Evolutionary conservation across 2,797 vertebrate species (phyloP), one percentile per base, ranked within the genome.

Genomic region (Caiman crocodilus): DNA sequence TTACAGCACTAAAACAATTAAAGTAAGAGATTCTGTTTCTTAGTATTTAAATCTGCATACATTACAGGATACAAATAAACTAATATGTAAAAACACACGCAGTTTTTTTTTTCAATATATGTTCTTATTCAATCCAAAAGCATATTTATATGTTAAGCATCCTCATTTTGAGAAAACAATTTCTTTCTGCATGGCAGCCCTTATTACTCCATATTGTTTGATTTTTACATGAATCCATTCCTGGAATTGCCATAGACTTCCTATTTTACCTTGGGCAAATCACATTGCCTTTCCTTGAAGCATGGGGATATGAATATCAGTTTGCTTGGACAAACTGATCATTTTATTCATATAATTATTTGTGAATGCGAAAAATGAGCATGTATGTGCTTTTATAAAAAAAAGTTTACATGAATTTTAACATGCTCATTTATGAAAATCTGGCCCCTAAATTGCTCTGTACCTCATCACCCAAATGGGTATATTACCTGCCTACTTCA

Each of bases 401-500:
- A 64, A 64, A 17, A 57, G 64, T n/a, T 42, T 42, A 42, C 10
- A 42, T 42, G 5, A 76, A 69, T n/a, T n/a, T 65, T 17, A 65
- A n/a, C n/a, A 67, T 67, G n/a, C 30, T 32, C 20, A 30, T 12
- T 30, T 71, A 20, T 71, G 67, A 42, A 23, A 71, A 71, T 14
- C 67, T 71, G 32, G 21, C 30, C 67, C 67, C 42, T 71, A 25
- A 25, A 20, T 14, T 35, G 23, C 60, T 82, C n/a, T n/a, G 7
- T 6, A 60, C 4, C 32, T 65, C 63, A 13, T n/a, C 21, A 56
- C 64, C 12, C 6, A 55, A 15, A 10, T 25, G 0, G 1, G 67
- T 56, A 65, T 85, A 60, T 23, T 23, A 50, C 17, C 26, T 26
- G 57, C 0, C 0, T 60, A 50, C 4, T 56, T 76, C 56, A 76